Percentiles rank a stretch among this genome's conserved stretches.
Conservation (phyloP, 2,113 vertebrate species). For the Cepphus grylle region DNA sequence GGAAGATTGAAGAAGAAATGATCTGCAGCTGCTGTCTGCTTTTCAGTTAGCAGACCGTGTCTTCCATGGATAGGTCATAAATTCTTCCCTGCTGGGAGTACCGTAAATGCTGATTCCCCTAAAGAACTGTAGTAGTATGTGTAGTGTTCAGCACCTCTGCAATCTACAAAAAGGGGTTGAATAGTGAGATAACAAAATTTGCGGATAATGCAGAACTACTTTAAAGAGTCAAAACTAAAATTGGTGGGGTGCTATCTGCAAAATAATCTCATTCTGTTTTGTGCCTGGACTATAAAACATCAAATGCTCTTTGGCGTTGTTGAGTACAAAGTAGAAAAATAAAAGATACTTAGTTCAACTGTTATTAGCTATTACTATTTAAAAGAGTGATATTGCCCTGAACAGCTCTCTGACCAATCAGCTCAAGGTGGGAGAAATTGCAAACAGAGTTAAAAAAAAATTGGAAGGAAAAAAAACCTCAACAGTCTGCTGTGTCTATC, state of each 20-base stretch:
- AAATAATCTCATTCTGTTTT: background rate
- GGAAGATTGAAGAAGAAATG: background rate
- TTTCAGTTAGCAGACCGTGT: constrained; percentile 53
- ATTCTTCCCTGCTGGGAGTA: constrained; percentile 23
- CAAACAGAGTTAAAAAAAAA: background rate
- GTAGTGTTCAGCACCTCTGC: background rate
- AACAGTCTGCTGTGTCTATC: background rate
- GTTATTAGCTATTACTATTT: background rate
- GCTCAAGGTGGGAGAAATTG: background rate
- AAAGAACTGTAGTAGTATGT: background rate
- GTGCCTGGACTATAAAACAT: background rate
- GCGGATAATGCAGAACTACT: background rate
- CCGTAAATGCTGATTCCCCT: background rate
- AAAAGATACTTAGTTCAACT: background rate
- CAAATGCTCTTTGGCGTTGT: background rate
- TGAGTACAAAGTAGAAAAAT: background rate
- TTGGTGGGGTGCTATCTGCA: background rate
- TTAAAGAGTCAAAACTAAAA: background rate
- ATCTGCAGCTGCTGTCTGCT: constrained; percentile 47
- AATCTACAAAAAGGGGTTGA: background rate
- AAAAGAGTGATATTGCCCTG: background rate
- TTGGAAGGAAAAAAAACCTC: background rate
- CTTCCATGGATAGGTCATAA: constrained; percentile 24
- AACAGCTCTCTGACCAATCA: background rate
- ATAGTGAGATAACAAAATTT: background rate